Evolutionary conservation across 2,888 invertebrate species (phyloP).

Genomic region (Apodemia mormo): DNA sequence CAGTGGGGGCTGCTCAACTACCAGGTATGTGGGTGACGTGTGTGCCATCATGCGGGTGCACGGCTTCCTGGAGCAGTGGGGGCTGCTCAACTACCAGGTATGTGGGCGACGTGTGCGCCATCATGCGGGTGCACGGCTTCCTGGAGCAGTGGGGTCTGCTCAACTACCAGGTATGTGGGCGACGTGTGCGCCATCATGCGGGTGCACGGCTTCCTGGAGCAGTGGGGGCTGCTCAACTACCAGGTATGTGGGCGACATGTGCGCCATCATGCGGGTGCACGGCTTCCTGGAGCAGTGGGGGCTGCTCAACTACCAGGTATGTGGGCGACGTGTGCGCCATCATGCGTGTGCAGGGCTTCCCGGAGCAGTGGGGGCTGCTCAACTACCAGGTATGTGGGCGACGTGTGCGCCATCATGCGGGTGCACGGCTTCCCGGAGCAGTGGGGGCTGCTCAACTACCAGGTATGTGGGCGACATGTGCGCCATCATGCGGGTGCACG

Average conservation of each 20-base stretch:
- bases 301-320: conserved; percentile 98
- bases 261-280: conserved; percentile 99
- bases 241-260: conserved; percentile 99
- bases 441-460: conserved; percentile 99
- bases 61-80: conserved; percentile 99
- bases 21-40: conserved; percentile 98
- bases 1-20: conserved; percentile 99
- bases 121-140: conserved; percentile 99
- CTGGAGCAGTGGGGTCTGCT: conserved; percentile 99
- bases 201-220: conserved; percentile 99
- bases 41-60: conserved; percentile 99
- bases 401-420: conserved; percentile 99
- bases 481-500: conserved; percentile 99
- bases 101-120: conserved; percentile 99
- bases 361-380: conserved; percentile 99
- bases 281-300: conserved; percentile 99
- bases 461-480: conserved; percentile 99
- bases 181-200: conserved; percentile 99
- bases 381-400: conserved; percentile 99
- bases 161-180: conserved; percentile 99
- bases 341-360: conserved; percentile 98
- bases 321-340: conserved; percentile 99
- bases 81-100: conserved; percentile 99
- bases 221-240: conserved; percentile 99
- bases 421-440: conserved; percentile 99